Base-by-base conservation (phyloP, 2,797 vertebrate genomes). In the Salmo trutta region DNA sequence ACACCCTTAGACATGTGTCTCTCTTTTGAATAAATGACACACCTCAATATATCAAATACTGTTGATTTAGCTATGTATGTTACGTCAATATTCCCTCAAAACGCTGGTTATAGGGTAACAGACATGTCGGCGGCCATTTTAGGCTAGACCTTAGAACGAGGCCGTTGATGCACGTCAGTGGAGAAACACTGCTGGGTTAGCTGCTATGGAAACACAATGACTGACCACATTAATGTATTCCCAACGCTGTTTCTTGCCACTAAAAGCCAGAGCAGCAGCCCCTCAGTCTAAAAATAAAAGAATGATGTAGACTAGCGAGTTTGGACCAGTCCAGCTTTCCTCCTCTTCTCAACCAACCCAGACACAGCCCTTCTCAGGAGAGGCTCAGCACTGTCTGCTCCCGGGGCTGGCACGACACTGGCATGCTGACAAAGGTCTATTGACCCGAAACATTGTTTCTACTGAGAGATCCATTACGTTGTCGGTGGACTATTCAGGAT, bases 61-160 rank as follows among this genome's bases (percentile, higher is more conserved):
- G 41, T 47, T 47, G 41, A 47, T 47, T 47, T 47, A 12, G 41
- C 41, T 47, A 47, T 47, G 54, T 56, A 56, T 56, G 56, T 59
- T 59, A 59, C 56, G n/a, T 59, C 56, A 59, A n/a, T 59, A 59
- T 59, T 59, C 56, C 56, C 56, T 59, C 19, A 59, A 59, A 59
- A 21, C 15, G n/a, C 2, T 59, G 56, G 56, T 59, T 14, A n/a
- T 59, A n/a, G 56, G 56, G 27, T 66, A 29, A 66, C 24, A 15
- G 12, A 31, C 64, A 27, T 29, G 12, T 27, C 8, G n/a, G 62
- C 3, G 24, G 62, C 62, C 64, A 29, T 66, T 29, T 66, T 27
- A 66, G 24, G 24, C 31, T 16, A 17, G 15, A 66, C 15, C 64
- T 29, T 31, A 66, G 64, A 66, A 31, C 27, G 27, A 14, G 10